These are phyloP conservation scores for Ptiloglossa arizonensis DNA, from an alignment of 1,140 invertebrate species.

Conservation along the genomic window DNA sequence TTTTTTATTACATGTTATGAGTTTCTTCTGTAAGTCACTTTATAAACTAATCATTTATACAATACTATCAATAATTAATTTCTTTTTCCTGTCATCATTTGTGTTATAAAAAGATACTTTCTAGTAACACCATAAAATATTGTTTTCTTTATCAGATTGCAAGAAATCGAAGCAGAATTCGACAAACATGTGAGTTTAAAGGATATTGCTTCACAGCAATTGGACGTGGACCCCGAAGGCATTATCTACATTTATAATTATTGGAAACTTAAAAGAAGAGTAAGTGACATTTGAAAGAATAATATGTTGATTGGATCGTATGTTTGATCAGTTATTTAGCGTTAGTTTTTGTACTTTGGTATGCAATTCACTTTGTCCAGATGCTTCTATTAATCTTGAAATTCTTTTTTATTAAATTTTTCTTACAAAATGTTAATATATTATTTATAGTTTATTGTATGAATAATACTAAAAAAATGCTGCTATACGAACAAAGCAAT, in stretches of 20 bases:
- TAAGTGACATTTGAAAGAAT: slow-evolving; percentile 60
- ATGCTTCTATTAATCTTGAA: not conserved
- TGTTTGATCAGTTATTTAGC: too few relatives aligned
- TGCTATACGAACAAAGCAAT: too few relatives aligned
- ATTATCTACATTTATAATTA: slow-evolving; percentile 94
- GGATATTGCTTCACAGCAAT: slow-evolving; percentile 89
- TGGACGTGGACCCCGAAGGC: slow-evolving; percentile 91
- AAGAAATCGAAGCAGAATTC: slow-evolving; percentile 96
- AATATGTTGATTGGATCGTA: not conserved
- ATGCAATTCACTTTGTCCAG: too few relatives aligned
- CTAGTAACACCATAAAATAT: not conserved
- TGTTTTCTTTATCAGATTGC: slow-evolving; percentile 84
- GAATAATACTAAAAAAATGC: too few relatives aligned
- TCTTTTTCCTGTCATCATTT: not conserved
- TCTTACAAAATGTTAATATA: too few relatives aligned
- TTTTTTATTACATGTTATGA: not conserved
- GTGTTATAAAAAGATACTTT: not conserved
- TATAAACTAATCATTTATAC: not conserved
- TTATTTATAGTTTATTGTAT: too few relatives aligned
- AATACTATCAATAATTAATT: too few relatives aligned
- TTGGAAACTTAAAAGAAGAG: slow-evolving; percentile 96
- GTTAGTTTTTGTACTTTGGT: too few relatives aligned
- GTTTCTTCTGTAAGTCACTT: not conserved
- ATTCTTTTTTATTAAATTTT: not conserved
- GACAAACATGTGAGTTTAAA: slow-evolving; percentile 93